Evolutionary conservation across 2,113 vertebrate species (phyloP).

Genomic region (Perca flavescens): DNA sequence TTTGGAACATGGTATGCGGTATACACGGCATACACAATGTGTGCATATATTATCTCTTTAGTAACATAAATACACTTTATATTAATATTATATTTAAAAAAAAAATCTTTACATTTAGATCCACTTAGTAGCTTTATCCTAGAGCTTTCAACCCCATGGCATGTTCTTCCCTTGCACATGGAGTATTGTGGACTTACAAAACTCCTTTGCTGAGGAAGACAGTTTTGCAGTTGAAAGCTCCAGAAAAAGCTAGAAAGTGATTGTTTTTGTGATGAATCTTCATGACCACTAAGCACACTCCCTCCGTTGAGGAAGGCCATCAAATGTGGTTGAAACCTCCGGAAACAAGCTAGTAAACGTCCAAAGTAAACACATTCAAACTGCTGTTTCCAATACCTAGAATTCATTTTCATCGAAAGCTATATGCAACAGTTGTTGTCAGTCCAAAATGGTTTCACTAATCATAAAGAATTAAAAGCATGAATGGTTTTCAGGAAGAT

Average conservation of each 20-base stretch:
- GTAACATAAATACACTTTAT: background rate
- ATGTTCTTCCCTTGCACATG: background rate
- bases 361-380: background rate
- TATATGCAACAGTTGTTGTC: background rate
- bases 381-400: background rate
- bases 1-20: background rate
- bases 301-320: background rate
- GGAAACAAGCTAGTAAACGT: background rate
- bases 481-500: constrained; percentile 38
- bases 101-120: background rate
- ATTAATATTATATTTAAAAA: background rate
- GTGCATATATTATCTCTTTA: background rate
- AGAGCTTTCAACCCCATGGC: background rate
- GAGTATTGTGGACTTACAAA: background rate
- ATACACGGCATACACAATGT: too few species aligned
- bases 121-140: background rate
- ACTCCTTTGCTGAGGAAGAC: background rate
- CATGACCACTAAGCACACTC: background rate
- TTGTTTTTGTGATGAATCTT: background rate
- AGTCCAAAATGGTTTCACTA: constrained; percentile 6
- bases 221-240: background rate
- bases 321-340: background rate
- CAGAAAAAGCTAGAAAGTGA: background rate
- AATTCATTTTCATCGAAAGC: background rate
- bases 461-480: constrained; percentile 27